These are phyloP conservation scores for Callospermophilus lateralis DNA, from an alignment of 2,113 vertebrate species.

Conservation along the genomic window DNA sequence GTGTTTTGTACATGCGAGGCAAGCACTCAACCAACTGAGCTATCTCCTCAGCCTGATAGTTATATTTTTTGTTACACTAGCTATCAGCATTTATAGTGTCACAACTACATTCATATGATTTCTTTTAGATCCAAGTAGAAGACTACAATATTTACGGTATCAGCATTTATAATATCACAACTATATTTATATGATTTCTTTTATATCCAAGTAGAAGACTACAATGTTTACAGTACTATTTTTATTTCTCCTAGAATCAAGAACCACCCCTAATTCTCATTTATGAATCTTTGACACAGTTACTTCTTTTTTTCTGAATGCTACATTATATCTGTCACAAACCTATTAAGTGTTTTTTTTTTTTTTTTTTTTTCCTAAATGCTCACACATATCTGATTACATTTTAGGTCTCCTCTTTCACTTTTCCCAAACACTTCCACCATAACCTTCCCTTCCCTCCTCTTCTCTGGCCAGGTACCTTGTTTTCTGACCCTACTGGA, in stretches of 20 bases:
- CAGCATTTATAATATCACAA: neutral
- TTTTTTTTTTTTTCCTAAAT: neutral
- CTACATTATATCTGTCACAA: neutral
- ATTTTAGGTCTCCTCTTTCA: no score
- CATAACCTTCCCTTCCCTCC: neutral
- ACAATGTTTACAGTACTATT: neutral
- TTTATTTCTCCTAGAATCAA: neutral
- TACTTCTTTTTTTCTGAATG: neutral
- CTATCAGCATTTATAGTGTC: neutral
- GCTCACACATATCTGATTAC: no score
- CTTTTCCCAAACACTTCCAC: neutral
- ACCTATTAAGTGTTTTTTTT: no score
- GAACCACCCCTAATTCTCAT: neutral
- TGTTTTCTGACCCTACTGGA: neutral
- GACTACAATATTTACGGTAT: neutral
- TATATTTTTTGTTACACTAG: neutral
- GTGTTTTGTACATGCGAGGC: no score
- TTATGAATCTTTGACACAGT: neutral
- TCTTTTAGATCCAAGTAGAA: neutral
- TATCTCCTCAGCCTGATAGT: no score
- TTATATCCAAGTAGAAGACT: neutral
- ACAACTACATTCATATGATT: neutral
- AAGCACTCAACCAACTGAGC: no score
- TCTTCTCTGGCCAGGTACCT: neutral
- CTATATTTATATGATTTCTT: neutral